Base-by-base conservation (phyloP, 2,113 vertebrate genomes). In the Osmerus eperlanus region DNA sequence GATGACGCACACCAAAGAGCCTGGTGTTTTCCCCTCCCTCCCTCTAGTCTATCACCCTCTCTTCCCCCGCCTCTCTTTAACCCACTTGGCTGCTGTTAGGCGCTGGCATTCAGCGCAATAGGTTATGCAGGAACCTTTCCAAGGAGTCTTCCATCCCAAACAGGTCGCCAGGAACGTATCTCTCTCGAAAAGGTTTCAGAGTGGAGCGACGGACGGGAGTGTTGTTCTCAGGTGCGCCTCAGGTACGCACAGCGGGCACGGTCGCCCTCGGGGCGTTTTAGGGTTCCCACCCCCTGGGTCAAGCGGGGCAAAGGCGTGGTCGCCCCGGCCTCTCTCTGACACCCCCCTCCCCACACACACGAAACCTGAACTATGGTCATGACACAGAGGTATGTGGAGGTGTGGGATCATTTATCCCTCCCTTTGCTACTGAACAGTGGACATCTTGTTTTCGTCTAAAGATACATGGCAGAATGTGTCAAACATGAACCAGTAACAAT, bases 301-400 rank as follows among this genome's bases (percentile, higher is more conserved):
- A 74, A 74, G 21, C 82, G 81, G 74, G 73, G 68, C 73, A 53
- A 76, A 78, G 75, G 82, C 86, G 83, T 81, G 82, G 72, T 74
- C 56, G 72, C 72, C 71, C 63, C 72, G 77, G 79, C 72, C 76
- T 79, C 75, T 83, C 53, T 29, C 70, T 73, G 66, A 86, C 23
- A 14, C 78, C 79, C 77, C 61, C 29, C 6, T 14, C 16, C 54
- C 15, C 54, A 16, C 61, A 11, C 62, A 47, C 41, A 47, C 7
- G 7, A 47, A 47, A 9, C 75, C 84, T 78, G 84, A 87, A 78
- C 84, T 81, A 86, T 87, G 87, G 82, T 82, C 80, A 83, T 79
- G 79, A 78, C 71, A 61, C 77, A 52, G 36, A 83, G 78, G 71
- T 82, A 88, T 86, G 83, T 77, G 78, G 87, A 83, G 82, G 82